phyloP scores from a whole-genome alignment of 2,113 vertebrate species.

The Hypanus sabinus region DNA sequence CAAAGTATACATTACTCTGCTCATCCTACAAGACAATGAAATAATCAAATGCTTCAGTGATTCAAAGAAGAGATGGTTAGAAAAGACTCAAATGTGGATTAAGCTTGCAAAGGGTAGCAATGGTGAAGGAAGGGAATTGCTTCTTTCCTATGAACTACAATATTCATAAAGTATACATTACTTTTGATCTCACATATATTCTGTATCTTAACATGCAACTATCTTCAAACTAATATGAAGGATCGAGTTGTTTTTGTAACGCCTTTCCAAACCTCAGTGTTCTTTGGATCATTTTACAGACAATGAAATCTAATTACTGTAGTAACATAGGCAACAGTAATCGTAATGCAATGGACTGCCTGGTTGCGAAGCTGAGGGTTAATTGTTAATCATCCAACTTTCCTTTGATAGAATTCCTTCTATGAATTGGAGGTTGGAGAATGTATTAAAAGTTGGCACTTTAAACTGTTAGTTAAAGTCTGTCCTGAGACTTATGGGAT shows the following conservation, averaged over 20 bases:
- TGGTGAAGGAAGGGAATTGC: neutral
- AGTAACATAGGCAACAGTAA: neutral
- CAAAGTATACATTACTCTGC: conserved; percentile 67
- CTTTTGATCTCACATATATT: too few species aligned
- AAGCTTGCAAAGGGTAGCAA: neutral
- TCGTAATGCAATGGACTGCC: neutral
- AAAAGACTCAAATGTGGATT: neutral
- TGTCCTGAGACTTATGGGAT: too few species aligned
- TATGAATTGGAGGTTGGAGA: neutral
- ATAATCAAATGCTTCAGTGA: neutral
- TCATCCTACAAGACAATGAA: conserved; percentile 61
- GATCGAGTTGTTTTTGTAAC: neutral
- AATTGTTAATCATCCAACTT: neutral
- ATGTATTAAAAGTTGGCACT: neutral
- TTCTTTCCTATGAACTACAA: neutral
- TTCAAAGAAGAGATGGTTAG: neutral
- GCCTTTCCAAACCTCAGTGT: neutral
- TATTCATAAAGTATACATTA: neutral
- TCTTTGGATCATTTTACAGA: neutral
- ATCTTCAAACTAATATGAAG: neutral
- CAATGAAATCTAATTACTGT: neutral
- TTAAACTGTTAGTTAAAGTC: too few species aligned
- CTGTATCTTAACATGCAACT: neutral
- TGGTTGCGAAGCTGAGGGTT: neutral
- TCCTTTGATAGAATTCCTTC: neutral